These are phyloP conservation scores for Eunapius fragilis DNA, from an alignment of 37 sponge, comb jelly and placozoan genomes.

Conservation along the genomic window DNA sequence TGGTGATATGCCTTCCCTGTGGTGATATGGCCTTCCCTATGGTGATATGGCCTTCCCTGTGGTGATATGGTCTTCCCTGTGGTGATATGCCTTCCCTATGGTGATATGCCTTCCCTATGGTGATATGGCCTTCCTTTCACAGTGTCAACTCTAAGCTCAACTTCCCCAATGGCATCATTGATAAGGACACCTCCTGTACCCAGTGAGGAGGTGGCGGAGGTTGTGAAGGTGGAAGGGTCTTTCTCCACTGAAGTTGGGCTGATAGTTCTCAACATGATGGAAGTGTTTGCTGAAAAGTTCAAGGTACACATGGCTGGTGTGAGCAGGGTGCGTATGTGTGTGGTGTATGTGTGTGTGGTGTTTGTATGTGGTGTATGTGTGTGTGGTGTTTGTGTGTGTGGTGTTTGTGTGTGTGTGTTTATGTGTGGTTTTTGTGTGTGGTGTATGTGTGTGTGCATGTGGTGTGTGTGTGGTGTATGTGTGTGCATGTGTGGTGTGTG, in stretches of 20 bases:
- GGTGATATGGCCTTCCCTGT: no score
- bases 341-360: conserved; percentile 17
- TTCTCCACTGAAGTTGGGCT: conserved; percentile 83
- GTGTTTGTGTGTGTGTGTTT: conserved; percentile 34
- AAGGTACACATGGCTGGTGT: no score
- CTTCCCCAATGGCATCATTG: not conserved
- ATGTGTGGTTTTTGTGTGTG: conserved; percentile 15
- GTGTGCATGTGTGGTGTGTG: no score
- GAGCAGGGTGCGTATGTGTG: conserved; percentile 8
- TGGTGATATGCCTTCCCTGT: no score
- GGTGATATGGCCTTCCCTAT: no score
- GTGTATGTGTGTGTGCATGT: conserved; percentile 30
- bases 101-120: no score
- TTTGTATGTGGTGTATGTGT: no score
- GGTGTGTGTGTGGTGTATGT: no score
- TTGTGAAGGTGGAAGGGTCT: conserved; percentile 31
- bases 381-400: no score
- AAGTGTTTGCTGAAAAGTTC: conserved; percentile 63
- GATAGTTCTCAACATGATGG: conserved; percentile 70
- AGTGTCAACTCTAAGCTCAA: not conserved
- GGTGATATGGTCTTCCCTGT: no score
- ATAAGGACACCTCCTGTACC: not conserved
- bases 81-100: no score
- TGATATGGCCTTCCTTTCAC: not conserved
- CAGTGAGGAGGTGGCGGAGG: conserved; percentile 16